Evolutionary conservation across 2,888 invertebrate genomes (phyloP).

Genomic region (Tipula vernalis): DNA sequence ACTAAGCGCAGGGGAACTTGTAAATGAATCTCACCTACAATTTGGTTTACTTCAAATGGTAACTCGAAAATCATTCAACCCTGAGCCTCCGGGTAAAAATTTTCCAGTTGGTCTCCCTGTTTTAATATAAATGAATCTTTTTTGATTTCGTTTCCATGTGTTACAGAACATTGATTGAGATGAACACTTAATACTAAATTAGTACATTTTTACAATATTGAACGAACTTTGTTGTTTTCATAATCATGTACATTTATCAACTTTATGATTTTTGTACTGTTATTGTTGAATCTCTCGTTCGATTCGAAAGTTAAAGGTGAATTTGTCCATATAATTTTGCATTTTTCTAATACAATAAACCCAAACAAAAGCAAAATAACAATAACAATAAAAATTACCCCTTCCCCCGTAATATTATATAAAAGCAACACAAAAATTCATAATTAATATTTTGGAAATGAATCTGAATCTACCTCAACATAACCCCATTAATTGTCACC

Average conservation of each 20-base stretch:
- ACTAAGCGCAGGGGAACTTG: too few species aligned
- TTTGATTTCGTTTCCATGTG: too few species aligned
- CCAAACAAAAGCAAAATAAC: neutral
- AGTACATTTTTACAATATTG: too few species aligned
- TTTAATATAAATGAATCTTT: too few species aligned
- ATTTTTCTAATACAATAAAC: neutral
- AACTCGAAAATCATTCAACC: too few species aligned
- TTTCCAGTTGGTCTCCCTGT: too few species aligned
- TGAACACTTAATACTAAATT: too few species aligned
- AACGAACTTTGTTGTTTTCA: too few species aligned
- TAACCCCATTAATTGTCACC: neutral
- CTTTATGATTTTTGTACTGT: neutral
- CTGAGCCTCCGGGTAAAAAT: too few species aligned
- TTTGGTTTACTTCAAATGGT: too few species aligned
- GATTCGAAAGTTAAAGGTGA: neutral
- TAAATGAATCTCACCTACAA: too few species aligned
- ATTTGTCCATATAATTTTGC: neutral
- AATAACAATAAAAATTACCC: neutral
- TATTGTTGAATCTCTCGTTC: neutral
- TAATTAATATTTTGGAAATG: neutral
- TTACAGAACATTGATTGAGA: too few species aligned
- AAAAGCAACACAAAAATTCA: neutral
- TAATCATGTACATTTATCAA: neutral
- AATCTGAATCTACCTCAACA: neutral
- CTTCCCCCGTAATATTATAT: neutral